Base-by-base conservation (phyloP, 2,888 invertebrate species). In the Microctonus brassicae region DNA sequence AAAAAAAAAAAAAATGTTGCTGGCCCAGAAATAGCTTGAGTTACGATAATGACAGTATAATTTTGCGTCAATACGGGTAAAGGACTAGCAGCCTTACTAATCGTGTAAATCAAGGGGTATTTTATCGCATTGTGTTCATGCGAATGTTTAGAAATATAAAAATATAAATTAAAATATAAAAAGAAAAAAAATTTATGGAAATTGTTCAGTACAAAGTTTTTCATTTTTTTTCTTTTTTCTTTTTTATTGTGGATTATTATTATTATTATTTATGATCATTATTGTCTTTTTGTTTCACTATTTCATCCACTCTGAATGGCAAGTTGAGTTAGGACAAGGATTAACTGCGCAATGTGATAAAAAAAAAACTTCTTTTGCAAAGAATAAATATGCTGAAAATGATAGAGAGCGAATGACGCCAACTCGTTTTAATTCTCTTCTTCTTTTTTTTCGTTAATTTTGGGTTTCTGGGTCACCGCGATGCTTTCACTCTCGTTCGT, bases 401-500 rank as follows among this genome's bases (percentile, higher is more conserved):
- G 34, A 47, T 58, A 58, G 39, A 66, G 22, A 42, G 69, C 69
- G 57, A 62, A 63, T 20, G 24, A 61, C 61, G 61, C 39, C 60
- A 24, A 55, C 33, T 42, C 39, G 47, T 58, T 70, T 58, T 64
- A 58, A 39, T 6, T 29, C 26, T 22, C n/a, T 39, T 29, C 39
- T 29, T 42, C 11, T 29, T 24, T 10, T n/a, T 68, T 74, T 76
- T 76, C 65, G 77, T 72, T 71, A 73, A 69, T 81, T 80, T 79
- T 79, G 81, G 77, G 80, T 84, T 86, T 85, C 82, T 86, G 81
- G 86, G 86, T 84, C 86, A 84, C 77, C n/a, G n/a, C 75, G 47
- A 47, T 47, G 83, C 85, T 86, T 85, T 86, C 86, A 84, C 86
- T 87, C 85, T 84, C 82, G 78, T 79, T 79, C 73, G 72, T 73